Base-by-base conservation (phyloP, 2,113 vertebrate genomes). In the Thinocorus orbignyianus region DNA sequence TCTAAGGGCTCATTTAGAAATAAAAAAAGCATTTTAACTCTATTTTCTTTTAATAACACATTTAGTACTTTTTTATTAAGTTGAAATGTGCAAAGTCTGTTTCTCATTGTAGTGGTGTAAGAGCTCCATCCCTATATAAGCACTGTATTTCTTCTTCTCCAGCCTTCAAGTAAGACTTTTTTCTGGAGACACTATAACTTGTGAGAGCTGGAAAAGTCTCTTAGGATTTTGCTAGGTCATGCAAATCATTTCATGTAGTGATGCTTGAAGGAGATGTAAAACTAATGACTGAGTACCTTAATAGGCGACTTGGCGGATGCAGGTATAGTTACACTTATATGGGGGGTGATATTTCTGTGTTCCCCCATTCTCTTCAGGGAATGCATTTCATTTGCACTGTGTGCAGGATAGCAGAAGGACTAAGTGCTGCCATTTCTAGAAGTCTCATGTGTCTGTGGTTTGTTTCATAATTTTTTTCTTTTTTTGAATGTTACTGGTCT, bases 1-100 rank as follows among this genome's bases (percentile, higher is more conserved):
- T 90, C 60, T 83, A 39, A 91, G 81, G 26, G n/a, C 41, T 90
- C 39, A 68, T 77, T 95, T 93, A 88, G 61, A 55, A 90, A 78
- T 81, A 78, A 74, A 83, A 69, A 79, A 22, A 54, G 33, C 41
- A 72, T 31, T 79, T 88, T 78, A 89, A 48, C 73, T 81, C 4
- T 86, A 42, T 90, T 94, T 95, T 86, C 54, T 90, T 92, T 94
- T 73, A 89, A 78, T 90, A 73, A 92, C 66, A 18, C 70, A 64
- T 96, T 93, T 83, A 77, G 41, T 90, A 42, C n/a, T 78, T 92
- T 92, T 85, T 86, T 83, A 74, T 86, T 82, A 71, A 76, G 71
- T 57, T 65, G 85, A 77, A 92, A 73, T 92, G 80, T 46, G 17
- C n/a, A 54, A 77, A 17, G 8, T 71, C 54, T 85, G 42, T 28